Conservation (phyloP, 2,888 invertebrate species). For the Protula sp. region DNA sequence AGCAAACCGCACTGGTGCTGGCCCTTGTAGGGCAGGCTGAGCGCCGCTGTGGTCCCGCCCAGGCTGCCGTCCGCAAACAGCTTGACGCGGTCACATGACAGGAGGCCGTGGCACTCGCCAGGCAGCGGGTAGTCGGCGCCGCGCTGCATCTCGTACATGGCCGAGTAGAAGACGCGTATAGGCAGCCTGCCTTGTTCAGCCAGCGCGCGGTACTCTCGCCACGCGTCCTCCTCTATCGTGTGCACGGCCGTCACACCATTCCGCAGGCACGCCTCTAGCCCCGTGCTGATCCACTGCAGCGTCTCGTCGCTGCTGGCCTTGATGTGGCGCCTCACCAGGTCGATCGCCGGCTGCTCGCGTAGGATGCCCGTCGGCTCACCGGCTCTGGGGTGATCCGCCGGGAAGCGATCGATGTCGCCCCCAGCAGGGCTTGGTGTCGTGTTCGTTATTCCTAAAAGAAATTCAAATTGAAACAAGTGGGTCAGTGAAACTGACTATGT, state of each 20-base stretch:
- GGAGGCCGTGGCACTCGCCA: constrained; percentile 10
- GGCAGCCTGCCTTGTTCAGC: constrained; percentile 16
- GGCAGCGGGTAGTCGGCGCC: constrained; percentile 13
- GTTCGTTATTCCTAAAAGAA: constrained; percentile 8
- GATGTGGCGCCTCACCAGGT: neutral
- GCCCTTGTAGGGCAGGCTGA: constrained; percentile 20
- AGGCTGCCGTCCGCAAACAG: constrained; percentile 24
- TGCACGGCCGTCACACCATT: constrained; percentile 24
- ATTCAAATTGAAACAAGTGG: too few species aligned
- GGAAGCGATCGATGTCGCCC: constrained; percentile 17
- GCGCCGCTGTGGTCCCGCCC: constrained; percentile 20
- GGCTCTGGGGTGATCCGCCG: constrained; percentile 10
- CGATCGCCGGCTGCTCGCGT: constrained; percentile 12
- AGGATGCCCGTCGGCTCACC: constrained; percentile 19
- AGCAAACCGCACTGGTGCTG: constrained; percentile 11
- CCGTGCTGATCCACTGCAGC: constrained; percentile 6
- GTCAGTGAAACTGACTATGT: too few species aligned
- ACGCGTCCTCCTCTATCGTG: constrained; percentile 12
- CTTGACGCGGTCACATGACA: constrained; percentile 21
- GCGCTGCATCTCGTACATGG: constrained; percentile 1
- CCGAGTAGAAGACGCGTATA: constrained; percentile 21
- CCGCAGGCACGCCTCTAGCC: constrained; percentile 11
- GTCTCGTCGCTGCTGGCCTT: constrained; percentile 3
- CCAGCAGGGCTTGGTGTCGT: constrained; percentile 14
- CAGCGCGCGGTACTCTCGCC: constrained; percentile 20